These are phyloP conservation scores for Chaenodraco wilsoni DNA, from an alignment of 2,797 vertebrate genomes.

Conservation along the genomic window DNA sequence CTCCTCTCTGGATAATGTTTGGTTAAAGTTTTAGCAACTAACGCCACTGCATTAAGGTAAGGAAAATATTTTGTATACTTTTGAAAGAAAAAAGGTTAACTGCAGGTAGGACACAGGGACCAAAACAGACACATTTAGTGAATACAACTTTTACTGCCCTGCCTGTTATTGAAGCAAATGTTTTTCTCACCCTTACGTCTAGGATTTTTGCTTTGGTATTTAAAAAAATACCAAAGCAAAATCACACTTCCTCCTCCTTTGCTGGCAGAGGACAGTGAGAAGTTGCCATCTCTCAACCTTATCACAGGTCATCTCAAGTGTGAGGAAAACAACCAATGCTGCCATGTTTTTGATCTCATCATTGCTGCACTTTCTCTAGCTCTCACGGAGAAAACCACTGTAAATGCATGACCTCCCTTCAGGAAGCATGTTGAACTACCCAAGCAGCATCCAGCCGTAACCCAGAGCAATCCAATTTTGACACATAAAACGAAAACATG, in stretches of 20 bases:
- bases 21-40: neutral
- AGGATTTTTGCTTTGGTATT: no score
- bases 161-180: neutral
- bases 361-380: neutral
- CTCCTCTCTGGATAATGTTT: neutral
- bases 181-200: neutral
- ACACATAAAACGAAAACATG: conserved; percentile 11
- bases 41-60: neutral
- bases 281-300: neutral
- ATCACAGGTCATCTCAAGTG: neutral
- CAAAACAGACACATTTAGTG: no score
- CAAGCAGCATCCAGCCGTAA: neutral
- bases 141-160: neutral
- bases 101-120: no score
- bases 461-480: conserved; percentile 13
- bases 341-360: neutral
- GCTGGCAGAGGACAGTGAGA: neutral
- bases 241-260: neutral
- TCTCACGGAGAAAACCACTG: conserved; percentile 1
- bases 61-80: neutral
- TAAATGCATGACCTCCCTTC: neutral
- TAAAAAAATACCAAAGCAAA: neutral
- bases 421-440: conserved; percentile 6
- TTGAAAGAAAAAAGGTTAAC: neutral
- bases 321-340: neutral